These are phyloP conservation scores for Smittia aterrima DNA, from an alignment of 2,888 invertebrate genomes.

Conservation along the genomic window DNA sequence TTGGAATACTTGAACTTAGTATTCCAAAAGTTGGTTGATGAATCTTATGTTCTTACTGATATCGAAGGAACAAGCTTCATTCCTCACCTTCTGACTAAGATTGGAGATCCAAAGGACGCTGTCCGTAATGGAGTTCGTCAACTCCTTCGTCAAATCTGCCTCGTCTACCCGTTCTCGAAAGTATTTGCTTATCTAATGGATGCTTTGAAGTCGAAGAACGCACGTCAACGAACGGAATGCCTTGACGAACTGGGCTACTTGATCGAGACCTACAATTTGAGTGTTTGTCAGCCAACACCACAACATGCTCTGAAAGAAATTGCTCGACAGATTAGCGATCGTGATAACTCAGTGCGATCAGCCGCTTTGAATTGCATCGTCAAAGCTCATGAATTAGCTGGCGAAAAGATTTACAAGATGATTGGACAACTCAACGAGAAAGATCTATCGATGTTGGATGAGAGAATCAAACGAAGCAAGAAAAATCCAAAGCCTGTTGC, in stretches of 20 bases:
- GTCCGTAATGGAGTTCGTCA: slow-evolving; percentile 86
- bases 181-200: slow-evolving; percentile 90
- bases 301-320: slow-evolving; percentile 77
- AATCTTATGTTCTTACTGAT: slow-evolving; percentile 83
- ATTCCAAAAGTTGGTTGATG: slow-evolving; percentile 75
- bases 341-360: slow-evolving; percentile 93
- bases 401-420: slow-evolving; percentile 87
- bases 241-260: slow-evolving; percentile 85
- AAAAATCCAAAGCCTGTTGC: slow-evolving; percentile 61
- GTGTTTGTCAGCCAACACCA: slow-evolving; percentile 78
- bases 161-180: slow-evolving; percentile 84
- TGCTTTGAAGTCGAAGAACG: slow-evolving; percentile 94
- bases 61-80: slow-evolving; percentile 90
- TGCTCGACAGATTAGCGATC: slow-evolving; percentile 91
- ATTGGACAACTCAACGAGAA: slow-evolving; percentile 93
- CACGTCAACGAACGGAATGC: slow-evolving; percentile 94
- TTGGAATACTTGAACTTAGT: slow-evolving; percentile 85
- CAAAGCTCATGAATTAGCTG: slow-evolving; percentile 83
- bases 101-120: slow-evolving; percentile 95
- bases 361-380: slow-evolving; percentile 94
- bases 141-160: slow-evolving; percentile 78
- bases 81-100: slow-evolving; percentile 91
- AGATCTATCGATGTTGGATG: slow-evolving; percentile 89
- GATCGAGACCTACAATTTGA: slow-evolving; percentile 80
- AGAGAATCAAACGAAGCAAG: slow-evolving; percentile 89